Percentiles rank a stretch among this genome's conserved stretches.
phyloP scores from a whole-genome alignment of 1,140 invertebrate genomes.

The Drosophila takahashii region DNA sequence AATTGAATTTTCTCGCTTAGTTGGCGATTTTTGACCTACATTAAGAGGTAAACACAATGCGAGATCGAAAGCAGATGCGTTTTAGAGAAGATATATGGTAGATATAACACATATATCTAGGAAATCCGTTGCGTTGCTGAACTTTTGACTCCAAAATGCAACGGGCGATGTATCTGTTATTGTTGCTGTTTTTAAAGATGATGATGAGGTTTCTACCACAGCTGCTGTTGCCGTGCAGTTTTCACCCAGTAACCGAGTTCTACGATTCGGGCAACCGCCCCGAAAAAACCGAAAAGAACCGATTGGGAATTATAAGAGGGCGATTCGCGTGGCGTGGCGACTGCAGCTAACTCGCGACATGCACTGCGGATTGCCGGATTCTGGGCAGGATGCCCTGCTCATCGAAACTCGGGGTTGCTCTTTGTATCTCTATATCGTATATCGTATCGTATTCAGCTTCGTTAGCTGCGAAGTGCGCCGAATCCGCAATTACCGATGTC shows the following conservation, averaged over 20 bases:
- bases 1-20: slow-evolving; percentile 53
- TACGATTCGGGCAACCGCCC: slow-evolving; percentile 56
- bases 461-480: slow-evolving; percentile 59
- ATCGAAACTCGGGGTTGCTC: slow-evolving; percentile 30
- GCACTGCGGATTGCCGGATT: slow-evolving; percentile 69
- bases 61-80: slow-evolving; percentile 60
- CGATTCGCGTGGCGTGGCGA: slow-evolving; percentile 43
- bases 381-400: slow-evolving; percentile 66
- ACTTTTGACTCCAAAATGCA: slow-evolving; percentile 45
- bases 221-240: slow-evolving; percentile 58
- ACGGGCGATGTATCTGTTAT: slow-evolving; percentile 32
- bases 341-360: slow-evolving; percentile 67
- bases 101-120: slow-evolving; percentile 14
- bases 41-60: slow-evolving; percentile 41
- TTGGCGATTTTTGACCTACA: slow-evolving; percentile 68
- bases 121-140: slow-evolving; percentile 21
- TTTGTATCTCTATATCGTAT: slow-evolving; percentile 21
- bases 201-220: slow-evolving; percentile 24
- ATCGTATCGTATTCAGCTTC: slow-evolving; percentile 42
- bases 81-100: slow-evolving; percentile 20
- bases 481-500: slow-evolving; percentile 49
- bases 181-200: slow-evolving; percentile 36
- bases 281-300: slow-evolving; percentile 21
- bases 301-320: slow-evolving; percentile 11
- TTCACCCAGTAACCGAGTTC: slow-evolving; percentile 81